Evolutionary conservation across 2,888 invertebrate genomes (phyloP).

Genomic region (Hirtodrosophila duncani): DNA sequence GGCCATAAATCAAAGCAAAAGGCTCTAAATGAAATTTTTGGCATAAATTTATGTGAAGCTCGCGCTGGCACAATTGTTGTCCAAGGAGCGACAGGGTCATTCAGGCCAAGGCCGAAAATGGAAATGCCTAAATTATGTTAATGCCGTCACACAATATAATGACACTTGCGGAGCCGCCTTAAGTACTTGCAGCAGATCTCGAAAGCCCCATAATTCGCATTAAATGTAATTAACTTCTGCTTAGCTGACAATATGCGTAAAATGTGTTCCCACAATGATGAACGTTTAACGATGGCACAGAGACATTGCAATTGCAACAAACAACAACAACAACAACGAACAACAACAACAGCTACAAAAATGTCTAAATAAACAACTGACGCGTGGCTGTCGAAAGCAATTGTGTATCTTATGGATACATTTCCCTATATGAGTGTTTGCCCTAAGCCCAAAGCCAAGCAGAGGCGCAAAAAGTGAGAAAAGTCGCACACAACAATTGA

Average conservation of each 20-base stretch:
- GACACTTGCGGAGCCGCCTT: conserved; percentile 36
- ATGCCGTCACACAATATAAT: conserved; percentile 41
- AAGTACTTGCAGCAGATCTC: too few species aligned
- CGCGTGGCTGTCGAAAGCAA: conserved; percentile 56
- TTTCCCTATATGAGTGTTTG: not conserved
- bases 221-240: conserved; percentile 48
- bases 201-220: too few species aligned
- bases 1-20: too few species aligned
- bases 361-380: conserved; percentile 59
- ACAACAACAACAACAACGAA: too few species aligned
- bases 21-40: too few species aligned
- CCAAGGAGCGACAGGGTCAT: too few species aligned
- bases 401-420: conserved; percentile 61
- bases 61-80: too few species aligned
- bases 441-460: not conserved
- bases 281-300: conserved; percentile 18
- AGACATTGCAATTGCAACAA: too few species aligned
- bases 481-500: conserved; percentile 69
- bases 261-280: conserved; percentile 53
- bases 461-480: conserved; percentile 58
- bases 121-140: conserved; percentile 56
- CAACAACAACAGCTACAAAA: conserved; percentile 49
- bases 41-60: too few species aligned
- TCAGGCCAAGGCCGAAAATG: conserved; percentile 20
- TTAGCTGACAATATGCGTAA: conserved; percentile 17